Base-by-base conservation (phyloP, 2,888 invertebrate species). In the Drosophila mayaguana region DNA sequence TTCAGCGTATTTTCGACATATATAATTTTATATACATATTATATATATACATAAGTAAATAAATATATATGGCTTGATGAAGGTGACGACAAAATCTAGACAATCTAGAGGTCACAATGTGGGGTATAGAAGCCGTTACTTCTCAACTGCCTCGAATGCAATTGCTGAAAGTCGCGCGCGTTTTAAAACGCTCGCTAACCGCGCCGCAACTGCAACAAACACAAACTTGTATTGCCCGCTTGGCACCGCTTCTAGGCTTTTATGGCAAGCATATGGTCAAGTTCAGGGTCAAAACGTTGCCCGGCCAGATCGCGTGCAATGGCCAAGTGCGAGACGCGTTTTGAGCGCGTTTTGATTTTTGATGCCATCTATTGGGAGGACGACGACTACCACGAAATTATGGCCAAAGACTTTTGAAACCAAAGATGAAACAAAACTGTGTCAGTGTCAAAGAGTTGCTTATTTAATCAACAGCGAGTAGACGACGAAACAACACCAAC, bases 391-490 rank as follows among this genome's bases (percentile, higher is more conserved):
- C n/a, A 28, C 25, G n/a, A 59, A 57, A 78, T 46, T 61, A 43
- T 68, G 69, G 55, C 68, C 67, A 64, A 75, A 74, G 64, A 74
- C 63, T 77, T 61, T 50, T 46, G 28, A 54, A 38, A 22, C 14
- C 22, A 16, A 67, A 32, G 32, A 18, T 50, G 51, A 34, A 22
- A 36, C 6, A n/a, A 65, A 88, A 74, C 80, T 88, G 55, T 86
- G 87, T 86, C 81, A 88, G 62, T 81, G 89, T 63, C 80, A 75
- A 62, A 64, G 65, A 63, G 68, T 78, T 78, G 78, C 71, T 42
- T 66, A 72, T 61, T 69, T 38, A 38, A 59, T 28, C 59, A 48
- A 63, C 48, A 77, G 73, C 48, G 64, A 66, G 42, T 20, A 56
- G 25, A 40, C 5, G 6, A 42, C 53, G 11, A 32, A 9, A 32